Base-by-base conservation (phyloP, 1,140 invertebrate genomes). In the Bombus huntii region DNA sequence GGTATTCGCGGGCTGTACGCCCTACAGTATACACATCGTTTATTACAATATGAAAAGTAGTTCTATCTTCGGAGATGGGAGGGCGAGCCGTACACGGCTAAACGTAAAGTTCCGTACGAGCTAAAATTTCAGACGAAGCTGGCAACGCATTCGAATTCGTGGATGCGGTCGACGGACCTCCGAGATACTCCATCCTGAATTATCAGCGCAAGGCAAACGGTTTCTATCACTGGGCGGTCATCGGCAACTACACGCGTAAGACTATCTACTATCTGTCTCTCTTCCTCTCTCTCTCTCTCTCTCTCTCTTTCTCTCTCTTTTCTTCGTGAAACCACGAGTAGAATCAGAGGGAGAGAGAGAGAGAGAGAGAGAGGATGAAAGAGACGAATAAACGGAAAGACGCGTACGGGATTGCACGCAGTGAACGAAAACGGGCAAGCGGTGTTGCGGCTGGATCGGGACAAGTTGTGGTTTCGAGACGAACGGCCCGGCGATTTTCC, bases 171-270 rank as follows among this genome's bases (percentile, higher is more conserved):
- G 96, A 96, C 79, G 96, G 96, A 0, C 95, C 95, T 12, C 95
- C 95, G 9, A 91, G 96, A 25, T 96, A 96, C 90, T 96, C 96
- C 3, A 95, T 96, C 42, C 92, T 96, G 59, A 96, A 96, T 85
- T 96, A 95, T 88, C 96, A 96, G 74, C 92, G 92, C 72, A 73
- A 85, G n/a, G 25, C 28, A 3, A 87, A 92, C 71, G 91, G 88
- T n/a, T 83, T 89, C 1, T 95, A 95, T 77, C 89, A 87, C 0
- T 96, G 96, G 96, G 85, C 88, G 25, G 93, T 94, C 34, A 94
- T 96, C 31, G 96, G 96, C 10, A 96, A 95, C 74, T 96, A 96
- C 86, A 95, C 94, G 47, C 90, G 96, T 96, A 90, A 96, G 85
- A 31, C 3, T 34, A 34, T 34, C 1, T 34, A 0, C 18, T 22